These are phyloP conservation scores for Drosophila simulans DNA, from an alignment of 1,140 invertebrate species.

Conservation along the genomic window DNA sequence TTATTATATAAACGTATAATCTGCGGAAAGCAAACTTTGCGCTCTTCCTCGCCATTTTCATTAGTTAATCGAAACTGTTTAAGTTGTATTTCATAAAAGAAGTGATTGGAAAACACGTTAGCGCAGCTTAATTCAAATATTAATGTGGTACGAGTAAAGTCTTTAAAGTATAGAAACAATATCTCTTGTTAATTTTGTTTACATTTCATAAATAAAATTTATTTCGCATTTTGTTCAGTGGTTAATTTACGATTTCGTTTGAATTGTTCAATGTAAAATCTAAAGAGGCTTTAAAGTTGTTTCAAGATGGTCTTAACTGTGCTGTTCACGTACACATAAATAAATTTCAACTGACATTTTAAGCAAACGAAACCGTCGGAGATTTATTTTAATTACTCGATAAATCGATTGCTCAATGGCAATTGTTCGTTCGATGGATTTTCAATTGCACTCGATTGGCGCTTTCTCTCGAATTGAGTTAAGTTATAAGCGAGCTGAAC, in stretches of 20 bases:
- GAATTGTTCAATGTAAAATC: no score
- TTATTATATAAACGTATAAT: conserved; percentile 40
- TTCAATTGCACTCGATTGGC: conserved; percentile 21
- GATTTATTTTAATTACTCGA: conserved; percentile 27
- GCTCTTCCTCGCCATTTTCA: not conserved
- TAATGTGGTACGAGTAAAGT: no score
- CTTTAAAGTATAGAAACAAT: no score
- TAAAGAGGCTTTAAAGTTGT: no score
- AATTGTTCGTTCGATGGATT: conserved; percentile 23
- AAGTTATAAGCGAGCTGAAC: conserved; percentile 21
- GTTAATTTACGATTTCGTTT: no score
- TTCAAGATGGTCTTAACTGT: not conserved
- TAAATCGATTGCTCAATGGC: conserved; percentile 11
- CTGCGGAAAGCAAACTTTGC: conserved; percentile 13
- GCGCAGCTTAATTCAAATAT: no score
- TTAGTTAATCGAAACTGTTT: conserved; percentile 2
- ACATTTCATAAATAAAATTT: no score
- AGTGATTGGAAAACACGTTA: not conserved
- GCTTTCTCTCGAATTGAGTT: conserved; percentile 15
- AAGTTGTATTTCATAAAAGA: not conserved
- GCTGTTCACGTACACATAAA: not conserved
- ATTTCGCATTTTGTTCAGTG: no score
- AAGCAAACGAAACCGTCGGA: not conserved
- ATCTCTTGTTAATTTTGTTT: no score
- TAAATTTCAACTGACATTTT: not conserved